phyloP scores from a whole-genome alignment of 2,797 vertebrate genomes.

The Numenius phaeopus region DNA sequence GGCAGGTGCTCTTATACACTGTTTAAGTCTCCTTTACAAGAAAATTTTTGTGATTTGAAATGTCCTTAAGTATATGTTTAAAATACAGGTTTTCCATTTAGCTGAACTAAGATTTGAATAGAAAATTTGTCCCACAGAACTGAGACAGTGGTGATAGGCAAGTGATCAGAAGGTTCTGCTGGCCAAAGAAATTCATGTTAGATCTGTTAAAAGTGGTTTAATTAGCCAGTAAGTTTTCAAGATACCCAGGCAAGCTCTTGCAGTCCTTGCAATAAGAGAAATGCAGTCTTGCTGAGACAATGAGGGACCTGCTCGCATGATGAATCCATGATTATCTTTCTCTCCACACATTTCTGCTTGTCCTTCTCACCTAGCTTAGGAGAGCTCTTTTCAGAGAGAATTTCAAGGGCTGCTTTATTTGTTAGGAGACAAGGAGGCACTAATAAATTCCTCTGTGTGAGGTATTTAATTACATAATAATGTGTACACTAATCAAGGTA shows the following conservation, averaged over 20 bases:
- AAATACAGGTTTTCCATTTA: background rate
- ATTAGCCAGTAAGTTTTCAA: background rate
- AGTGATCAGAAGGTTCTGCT: background rate
- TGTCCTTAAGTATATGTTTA: background rate
- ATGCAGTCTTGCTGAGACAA: conserved; percentile 11
- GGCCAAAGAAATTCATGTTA: background rate
- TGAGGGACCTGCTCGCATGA: background rate
- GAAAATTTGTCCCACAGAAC: background rate
- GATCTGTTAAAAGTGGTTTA: background rate
- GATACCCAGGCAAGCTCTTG: background rate
- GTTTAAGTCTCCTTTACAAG: background rate
- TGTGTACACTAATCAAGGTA: conserved; percentile 88
- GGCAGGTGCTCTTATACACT: background rate
- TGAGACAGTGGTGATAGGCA: background rate
- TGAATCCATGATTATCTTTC: conserved; percentile 51
- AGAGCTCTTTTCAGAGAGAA: conserved; percentile 77
- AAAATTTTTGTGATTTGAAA: background rate
- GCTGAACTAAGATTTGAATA: background rate
- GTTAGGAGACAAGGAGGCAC: conserved; percentile 83
- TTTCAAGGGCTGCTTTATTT: conserved; percentile 82
- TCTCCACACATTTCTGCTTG: conserved; percentile 36
- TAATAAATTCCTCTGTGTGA: conserved; percentile 88
- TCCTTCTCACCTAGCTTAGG: conserved; percentile 66
- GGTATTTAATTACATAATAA: conserved; percentile 88
- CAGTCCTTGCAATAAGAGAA: background rate